These are phyloP conservation scores for Colistium nudipinnis DNA, from an alignment of 2,113 vertebrate genomes.

Conservation along the genomic window DNA sequence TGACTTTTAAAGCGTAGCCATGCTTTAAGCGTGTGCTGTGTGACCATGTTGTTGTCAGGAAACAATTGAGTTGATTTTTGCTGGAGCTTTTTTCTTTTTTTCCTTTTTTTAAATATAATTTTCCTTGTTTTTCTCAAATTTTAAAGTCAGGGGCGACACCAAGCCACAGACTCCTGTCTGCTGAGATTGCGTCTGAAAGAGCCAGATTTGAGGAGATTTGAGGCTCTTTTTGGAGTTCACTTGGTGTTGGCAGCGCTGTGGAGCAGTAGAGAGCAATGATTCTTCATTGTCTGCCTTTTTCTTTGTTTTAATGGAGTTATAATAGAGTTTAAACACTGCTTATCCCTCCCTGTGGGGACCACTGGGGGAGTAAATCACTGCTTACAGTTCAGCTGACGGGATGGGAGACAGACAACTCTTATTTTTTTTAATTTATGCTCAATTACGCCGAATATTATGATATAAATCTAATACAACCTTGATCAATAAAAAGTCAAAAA, in stretches of 20 bases:
- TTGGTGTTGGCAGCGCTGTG: slow-evolving; percentile 13
- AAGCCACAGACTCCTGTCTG: slow-evolving; percentile 10
- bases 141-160: neutral
- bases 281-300: slow-evolving; percentile 39
- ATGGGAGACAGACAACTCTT: neutral
- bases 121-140: too few species aligned
- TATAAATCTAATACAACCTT: neutral
- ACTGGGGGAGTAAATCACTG: slow-evolving; percentile 38
- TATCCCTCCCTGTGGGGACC: slow-evolving; percentile 37
- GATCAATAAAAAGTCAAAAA: too few species aligned
- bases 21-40: slow-evolving; percentile 41
- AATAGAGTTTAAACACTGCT: slow-evolving; percentile 24
- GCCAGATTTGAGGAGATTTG: slow-evolving; percentile 6
- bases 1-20: slow-evolving; percentile 21
- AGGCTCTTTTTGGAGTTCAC: neutral
- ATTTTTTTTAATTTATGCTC: slow-evolving; percentile 13
- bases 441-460: neutral
- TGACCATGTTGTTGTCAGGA: slow-evolving; percentile 35
- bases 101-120: neutral
- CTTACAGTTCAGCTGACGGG: neutral
- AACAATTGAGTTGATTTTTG: slow-evolving; percentile 34
- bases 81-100: neutral
- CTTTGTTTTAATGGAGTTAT: slow-evolving; percentile 41
- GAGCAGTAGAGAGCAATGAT: slow-evolving; percentile 18
- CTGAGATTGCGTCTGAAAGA: neutral